These are phyloP conservation scores for Sceliomorpha sp. DNA, from an alignment of 2,888 invertebrate genomes.

Conservation along the genomic window DNA sequence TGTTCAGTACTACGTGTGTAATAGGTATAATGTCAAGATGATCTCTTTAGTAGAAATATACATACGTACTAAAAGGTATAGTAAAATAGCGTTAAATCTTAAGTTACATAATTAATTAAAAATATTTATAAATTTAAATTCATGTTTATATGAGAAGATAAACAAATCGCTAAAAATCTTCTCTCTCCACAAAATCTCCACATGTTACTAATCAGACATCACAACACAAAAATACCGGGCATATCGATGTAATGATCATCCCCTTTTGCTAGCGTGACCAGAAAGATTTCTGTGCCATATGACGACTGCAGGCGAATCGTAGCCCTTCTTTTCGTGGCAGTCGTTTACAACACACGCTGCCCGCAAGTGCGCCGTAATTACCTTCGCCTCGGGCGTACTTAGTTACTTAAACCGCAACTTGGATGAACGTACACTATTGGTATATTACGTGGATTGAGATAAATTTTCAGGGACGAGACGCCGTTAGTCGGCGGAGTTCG, in stretches of 20 bases:
- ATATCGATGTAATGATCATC: slow-evolving; percentile 39
- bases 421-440: slow-evolving; percentile 27
- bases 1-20: no score
- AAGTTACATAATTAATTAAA: no score
- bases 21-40: no score
- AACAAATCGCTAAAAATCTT: no score
- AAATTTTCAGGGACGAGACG: slow-evolving; percentile 33
- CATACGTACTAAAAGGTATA: no score
- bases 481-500: slow-evolving; percentile 25
- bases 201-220: slow-evolving; percentile 25
- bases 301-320: slow-evolving; percentile 25
- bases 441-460: slow-evolving; percentile 18
- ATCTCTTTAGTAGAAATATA: no score
- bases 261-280: slow-evolving; percentile 51
- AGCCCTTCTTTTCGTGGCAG: slow-evolving; percentile 25
- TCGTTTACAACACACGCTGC: slow-evolving; percentile 22
- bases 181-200: slow-evolving; percentile 2
- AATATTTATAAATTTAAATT: no score
- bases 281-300: slow-evolving; percentile 54
- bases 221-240: slow-evolving; percentile 19
- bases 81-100: no score
- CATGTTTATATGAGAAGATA: no score
- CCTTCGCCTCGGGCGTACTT: slow-evolving; percentile 64
- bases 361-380: slow-evolving; percentile 64
- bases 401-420: slow-evolving; percentile 70